Conservation (phyloP, 2,888 invertebrate genomes). For the Tachina fera region DNA sequence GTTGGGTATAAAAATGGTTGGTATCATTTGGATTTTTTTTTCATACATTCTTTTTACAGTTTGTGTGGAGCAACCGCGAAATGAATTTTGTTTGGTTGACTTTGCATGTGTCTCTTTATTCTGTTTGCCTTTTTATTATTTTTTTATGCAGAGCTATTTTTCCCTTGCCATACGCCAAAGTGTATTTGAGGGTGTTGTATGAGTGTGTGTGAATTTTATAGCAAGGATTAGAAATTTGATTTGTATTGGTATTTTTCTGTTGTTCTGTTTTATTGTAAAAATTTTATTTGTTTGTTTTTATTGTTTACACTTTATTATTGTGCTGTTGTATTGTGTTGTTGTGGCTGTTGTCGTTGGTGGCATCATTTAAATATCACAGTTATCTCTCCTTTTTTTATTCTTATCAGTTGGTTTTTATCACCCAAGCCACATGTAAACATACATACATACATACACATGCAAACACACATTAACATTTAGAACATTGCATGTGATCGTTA, state of each 20-base stretch:
- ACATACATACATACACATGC: too few relatives aligned
- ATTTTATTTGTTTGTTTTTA: slow-evolving; percentile 55
- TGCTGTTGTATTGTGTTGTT: slow-evolving; percentile 30
- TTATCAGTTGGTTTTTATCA: slow-evolving; percentile 58
- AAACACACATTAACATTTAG: slow-evolving; percentile 25
- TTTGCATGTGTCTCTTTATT: slow-evolving; percentile 22
- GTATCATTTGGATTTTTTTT: slow-evolving; percentile 22
- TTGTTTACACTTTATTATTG: slow-evolving; percentile 44
- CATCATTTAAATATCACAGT: slow-evolving; percentile 38
- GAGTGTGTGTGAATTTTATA: background rate
- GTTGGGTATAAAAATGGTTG: slow-evolving; percentile 21
- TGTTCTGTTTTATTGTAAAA: slow-evolving; percentile 29
- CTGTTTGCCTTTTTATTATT: slow-evolving; percentile 16
- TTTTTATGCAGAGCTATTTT: slow-evolving; percentile 51
- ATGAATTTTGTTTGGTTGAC: slow-evolving; percentile 58
- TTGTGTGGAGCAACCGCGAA: slow-evolving; percentile 56
- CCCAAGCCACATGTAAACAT: slow-evolving; percentile 27
- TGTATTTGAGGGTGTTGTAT: background rate
- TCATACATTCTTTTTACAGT: slow-evolving; percentile 11
- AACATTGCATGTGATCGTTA: slow-evolving; percentile 24
- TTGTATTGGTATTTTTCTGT: slow-evolving; percentile 48
- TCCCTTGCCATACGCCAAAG: background rate
- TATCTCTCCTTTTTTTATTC: slow-evolving; percentile 49
- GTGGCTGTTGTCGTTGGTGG: slow-evolving; percentile 42
- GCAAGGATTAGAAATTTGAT: slow-evolving; percentile 56